These are phyloP conservation scores for Leptogaster cylindrica DNA, from an alignment of 2,888 invertebrate species.

Conservation along the genomic window DNA sequence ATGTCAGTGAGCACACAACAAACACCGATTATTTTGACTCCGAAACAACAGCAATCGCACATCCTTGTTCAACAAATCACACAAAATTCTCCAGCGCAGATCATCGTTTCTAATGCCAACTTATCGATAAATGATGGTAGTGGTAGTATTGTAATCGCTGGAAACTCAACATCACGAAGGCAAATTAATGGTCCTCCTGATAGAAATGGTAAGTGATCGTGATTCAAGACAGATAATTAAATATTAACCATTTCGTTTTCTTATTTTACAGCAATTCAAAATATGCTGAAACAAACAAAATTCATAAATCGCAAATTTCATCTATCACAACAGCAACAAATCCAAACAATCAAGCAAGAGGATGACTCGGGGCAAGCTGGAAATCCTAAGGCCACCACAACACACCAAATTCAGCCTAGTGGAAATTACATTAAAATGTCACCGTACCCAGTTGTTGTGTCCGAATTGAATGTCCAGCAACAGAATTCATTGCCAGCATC, in stretches of 20 bases:
- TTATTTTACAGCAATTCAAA: conserved; percentile 54
- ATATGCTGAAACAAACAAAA: conserved; percentile 45
- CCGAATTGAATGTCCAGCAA: conserved; percentile 55
- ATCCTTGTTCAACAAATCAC: conserved; percentile 56
- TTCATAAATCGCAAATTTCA: conserved; percentile 55
- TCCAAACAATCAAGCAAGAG: conserved; percentile 52
- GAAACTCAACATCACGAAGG: conserved; percentile 45
- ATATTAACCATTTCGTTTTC: neutral
- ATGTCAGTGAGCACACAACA: conserved; percentile 10
- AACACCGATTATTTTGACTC: conserved; percentile 36
- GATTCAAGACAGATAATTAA: neutral
- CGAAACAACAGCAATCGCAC: conserved; percentile 50
- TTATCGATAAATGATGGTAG: conserved; percentile 34
- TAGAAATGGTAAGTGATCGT: conserved; percentile 52
- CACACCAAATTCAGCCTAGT: conserved; percentile 52
- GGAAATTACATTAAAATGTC: conserved; percentile 60
- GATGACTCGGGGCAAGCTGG: conserved; percentile 50
- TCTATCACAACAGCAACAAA: conserved; percentile 51
- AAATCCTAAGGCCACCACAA: conserved; percentile 44
- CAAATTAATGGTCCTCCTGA: conserved; percentile 59
- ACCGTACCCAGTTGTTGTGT: conserved; percentile 57
- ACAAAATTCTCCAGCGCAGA: conserved; percentile 40
- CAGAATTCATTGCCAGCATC: conserved; percentile 52
- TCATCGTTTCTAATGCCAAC: conserved; percentile 41
- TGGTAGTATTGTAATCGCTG: conserved; percentile 46